phyloP scores from a whole-genome alignment of 2,888 invertebrate species.

The Caenorhabditis imperialis region DNA sequence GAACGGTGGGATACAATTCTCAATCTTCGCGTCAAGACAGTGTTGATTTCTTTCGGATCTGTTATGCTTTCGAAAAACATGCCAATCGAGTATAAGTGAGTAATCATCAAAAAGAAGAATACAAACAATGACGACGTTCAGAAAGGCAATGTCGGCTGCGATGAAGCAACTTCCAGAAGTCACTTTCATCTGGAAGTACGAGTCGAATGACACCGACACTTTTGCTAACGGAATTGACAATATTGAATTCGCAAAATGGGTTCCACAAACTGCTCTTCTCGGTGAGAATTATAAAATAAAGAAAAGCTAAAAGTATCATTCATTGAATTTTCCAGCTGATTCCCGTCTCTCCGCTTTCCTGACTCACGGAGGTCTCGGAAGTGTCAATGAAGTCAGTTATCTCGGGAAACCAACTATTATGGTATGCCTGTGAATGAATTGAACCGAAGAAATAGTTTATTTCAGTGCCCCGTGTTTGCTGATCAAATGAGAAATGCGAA shows the following conservation, averaged over 20 bases:
- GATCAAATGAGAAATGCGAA: constrained; percentile 64
- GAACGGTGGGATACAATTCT: constrained; percentile 34
- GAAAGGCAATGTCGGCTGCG: constrained; percentile 33
- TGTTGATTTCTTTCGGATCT: constrained; percentile 50
- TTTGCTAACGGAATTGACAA: constrained; percentile 51
- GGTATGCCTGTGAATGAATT: too few species aligned
- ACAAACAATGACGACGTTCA: constrained; percentile 9
- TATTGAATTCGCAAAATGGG: constrained; percentile 62
- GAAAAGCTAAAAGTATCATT: too few species aligned
- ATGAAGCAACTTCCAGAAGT: constrained; percentile 51
- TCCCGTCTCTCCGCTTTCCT: constrained; percentile 38
- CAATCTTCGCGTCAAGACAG: constrained; percentile 16
- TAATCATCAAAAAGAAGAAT: neutral
- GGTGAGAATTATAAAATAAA: too few species aligned
- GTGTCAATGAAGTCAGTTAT: constrained; percentile 46
- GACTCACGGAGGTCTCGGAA: constrained; percentile 49
- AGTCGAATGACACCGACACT: constrained; percentile 32
- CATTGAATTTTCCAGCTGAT: constrained; percentile 42
- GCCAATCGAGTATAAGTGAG: constrained; percentile 25
- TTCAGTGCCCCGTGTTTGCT: constrained; percentile 55
- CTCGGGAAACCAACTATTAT: constrained; percentile 41
- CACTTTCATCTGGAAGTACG: constrained; percentile 67
- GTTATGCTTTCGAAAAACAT: constrained; percentile 32
- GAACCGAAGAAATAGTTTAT: neutral
- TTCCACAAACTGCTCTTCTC: constrained; percentile 64